Evolutionary conservation across 2,113 vertebrate species (phyloP).

Genomic region (Perca schrenkii): DNA sequence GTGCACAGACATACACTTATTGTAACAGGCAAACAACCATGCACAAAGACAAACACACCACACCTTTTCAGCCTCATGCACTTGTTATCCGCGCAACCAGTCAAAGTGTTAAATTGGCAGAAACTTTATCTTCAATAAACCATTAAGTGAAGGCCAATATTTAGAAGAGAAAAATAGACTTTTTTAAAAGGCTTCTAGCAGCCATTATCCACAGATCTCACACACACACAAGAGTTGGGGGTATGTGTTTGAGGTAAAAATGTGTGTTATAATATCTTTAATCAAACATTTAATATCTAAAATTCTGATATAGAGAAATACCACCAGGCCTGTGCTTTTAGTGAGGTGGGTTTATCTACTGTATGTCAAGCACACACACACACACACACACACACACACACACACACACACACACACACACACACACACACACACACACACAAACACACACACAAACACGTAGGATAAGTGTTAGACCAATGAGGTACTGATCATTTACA

Average conservation of each 20-base stretch:
- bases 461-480: neutral
- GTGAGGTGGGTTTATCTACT: slow-evolving; percentile 11
- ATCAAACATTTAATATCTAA: slow-evolving; percentile 35
- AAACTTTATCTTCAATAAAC: slow-evolving; percentile 81
- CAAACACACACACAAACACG: neutral
- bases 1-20: slow-evolving; percentile 75
- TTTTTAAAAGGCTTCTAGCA: slow-evolving; percentile 78
- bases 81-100: slow-evolving; percentile 81
- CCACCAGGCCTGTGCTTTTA: slow-evolving; percentile 5
- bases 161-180: slow-evolving; percentile 81
- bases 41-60: slow-evolving; percentile 69
- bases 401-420: neutral
- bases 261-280: slow-evolving; percentile 35
- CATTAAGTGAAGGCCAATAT: slow-evolving; percentile 69
- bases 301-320: slow-evolving; percentile 15
- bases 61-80: slow-evolving; percentile 68
- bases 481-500: neutral
- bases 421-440: too few species aligned
- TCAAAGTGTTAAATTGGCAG: slow-evolving; percentile 73
- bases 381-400: neutral
- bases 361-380: neutral
- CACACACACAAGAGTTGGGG: neutral
- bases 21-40: slow-evolving; percentile 55
- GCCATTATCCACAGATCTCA: slow-evolving; percentile 80
- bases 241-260: slow-evolving; percentile 14